Evolutionary conservation across 2,888 invertebrate genomes (phyloP).

Genomic region (Heliconius aoede): DNA sequence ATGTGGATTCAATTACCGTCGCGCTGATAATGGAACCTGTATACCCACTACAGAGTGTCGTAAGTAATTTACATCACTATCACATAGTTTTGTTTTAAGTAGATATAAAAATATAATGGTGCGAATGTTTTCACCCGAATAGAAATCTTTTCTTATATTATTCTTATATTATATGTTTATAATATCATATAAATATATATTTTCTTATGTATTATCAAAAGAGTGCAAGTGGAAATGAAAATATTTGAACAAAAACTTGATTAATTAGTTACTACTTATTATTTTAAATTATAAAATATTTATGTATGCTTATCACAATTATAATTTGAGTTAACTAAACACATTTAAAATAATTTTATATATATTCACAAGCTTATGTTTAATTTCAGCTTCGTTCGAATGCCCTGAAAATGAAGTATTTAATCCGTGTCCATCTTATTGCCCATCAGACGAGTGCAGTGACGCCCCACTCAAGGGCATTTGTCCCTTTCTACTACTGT

Average conservation of each 20-base stretch:
- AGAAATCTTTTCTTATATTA: no score
- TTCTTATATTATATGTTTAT: no score
- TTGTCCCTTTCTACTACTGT: conserved; percentile 49
- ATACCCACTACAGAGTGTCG: conserved; percentile 54
- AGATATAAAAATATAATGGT: no score
- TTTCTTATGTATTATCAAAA: neutral
- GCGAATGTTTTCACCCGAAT: no score
- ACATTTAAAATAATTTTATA: neutral
- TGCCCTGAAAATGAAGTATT: conserved; percentile 52
- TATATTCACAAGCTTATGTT: neutral
- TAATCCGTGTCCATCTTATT: conserved; percentile 52
- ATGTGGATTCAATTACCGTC: conserved; percentile 58
- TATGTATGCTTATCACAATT: neutral
- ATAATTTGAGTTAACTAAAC: neutral
- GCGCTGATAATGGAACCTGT: conserved; percentile 57
- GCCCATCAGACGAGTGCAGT: conserved; percentile 54
- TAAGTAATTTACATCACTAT: conserved; percentile 46
- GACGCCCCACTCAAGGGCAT: conserved; percentile 50
- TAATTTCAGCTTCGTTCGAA: conserved; percentile 49
- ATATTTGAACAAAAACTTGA: neutral
- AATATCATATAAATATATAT: no score
- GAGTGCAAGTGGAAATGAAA: neutral
- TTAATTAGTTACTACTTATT: neutral
- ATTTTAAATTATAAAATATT: neutral
- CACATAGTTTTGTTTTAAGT: neutral